Percentiles rank a stretch among this genome's conserved stretches.
Conservation (phyloP, 2,113 vertebrate species). For the Halcyon malimbica region DNA sequence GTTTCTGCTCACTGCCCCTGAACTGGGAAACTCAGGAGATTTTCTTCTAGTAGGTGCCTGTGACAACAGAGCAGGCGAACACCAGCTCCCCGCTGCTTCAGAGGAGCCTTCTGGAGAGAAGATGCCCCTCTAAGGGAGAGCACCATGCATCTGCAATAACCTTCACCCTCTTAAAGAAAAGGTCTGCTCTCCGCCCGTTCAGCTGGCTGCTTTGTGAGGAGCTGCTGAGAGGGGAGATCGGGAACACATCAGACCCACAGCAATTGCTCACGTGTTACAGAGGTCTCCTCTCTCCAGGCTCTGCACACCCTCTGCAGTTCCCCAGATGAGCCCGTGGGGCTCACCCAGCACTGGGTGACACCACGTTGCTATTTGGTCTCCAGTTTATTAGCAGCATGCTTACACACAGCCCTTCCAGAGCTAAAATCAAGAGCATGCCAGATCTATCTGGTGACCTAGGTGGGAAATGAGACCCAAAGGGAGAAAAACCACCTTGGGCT, state of each 20-base stretch:
- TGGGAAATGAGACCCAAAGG: background rate
- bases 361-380: background rate
- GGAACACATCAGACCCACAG: constrained; percentile 53
- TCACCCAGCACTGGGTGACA: background rate
- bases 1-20: background rate
- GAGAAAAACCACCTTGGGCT: rapidly evolving
- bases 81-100: background rate
- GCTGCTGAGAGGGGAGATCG: constrained; percentile 33
- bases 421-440: background rate
- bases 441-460: background rate
- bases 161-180: constrained; percentile 39
- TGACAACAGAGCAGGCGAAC: background rate
- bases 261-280: background rate
- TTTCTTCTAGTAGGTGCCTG: background rate
- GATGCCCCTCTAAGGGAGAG: background rate
- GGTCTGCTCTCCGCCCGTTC: background rate
- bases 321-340: background rate
- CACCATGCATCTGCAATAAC: constrained; percentile 35
- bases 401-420: background rate
- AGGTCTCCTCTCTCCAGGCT: background rate
- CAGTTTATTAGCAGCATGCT: background rate
- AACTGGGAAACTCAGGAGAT: background rate
- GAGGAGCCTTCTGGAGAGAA: background rate
- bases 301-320: background rate
- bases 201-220: background rate